These are phyloP conservation scores for Corvus cornix DNA, from an alignment of 2,113 vertebrate species.

Conservation along the genomic window DNA sequence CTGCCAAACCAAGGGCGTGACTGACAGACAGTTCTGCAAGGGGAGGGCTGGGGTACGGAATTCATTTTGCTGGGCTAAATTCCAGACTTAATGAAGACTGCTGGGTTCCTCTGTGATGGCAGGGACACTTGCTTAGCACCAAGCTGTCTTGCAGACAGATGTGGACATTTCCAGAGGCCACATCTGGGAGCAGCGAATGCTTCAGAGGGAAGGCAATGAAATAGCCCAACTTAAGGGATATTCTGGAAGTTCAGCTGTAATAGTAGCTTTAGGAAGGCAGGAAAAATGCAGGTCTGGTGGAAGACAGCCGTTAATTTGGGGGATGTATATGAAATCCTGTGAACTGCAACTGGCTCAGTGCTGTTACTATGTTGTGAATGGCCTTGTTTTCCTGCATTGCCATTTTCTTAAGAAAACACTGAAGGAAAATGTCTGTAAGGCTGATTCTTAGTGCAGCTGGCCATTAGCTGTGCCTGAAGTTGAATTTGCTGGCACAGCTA, in stretches of 20 bases:
- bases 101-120: background rate
- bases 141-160: background rate
- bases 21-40: background rate
- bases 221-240: background rate
- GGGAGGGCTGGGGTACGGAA: background rate
- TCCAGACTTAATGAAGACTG: background rate
- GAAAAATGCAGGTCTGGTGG: background rate
- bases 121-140: background rate
- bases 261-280: background rate
- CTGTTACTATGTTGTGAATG: background rate
- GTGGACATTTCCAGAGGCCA: background rate
- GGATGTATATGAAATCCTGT: background rate
- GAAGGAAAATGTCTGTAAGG: background rate
- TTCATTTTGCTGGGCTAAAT: background rate
- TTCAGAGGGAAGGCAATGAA: background rate
- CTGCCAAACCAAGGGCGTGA: background rate
- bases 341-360: background rate
- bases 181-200: background rate
- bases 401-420: background rate
- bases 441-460: background rate
- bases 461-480: background rate
- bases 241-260: background rate
- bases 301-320: background rate
- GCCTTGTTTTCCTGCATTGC: background rate
- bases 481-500: background rate